phyloP scores from a whole-genome alignment of 2,113 vertebrate species.

The Corapipo altera region DNA sequence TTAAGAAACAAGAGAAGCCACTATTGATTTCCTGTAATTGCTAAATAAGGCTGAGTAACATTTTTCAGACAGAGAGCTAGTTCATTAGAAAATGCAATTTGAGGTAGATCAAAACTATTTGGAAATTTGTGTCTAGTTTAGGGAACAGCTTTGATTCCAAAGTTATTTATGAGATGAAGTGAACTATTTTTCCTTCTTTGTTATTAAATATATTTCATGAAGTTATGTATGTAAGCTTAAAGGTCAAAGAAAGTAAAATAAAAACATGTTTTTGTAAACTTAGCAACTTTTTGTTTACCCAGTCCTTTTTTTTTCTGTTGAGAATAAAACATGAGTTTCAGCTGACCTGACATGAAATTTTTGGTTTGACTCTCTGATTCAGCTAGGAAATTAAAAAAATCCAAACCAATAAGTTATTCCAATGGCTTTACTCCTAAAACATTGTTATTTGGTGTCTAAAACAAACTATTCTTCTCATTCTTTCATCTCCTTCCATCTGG shows the following conservation, averaged over 20 bases:
- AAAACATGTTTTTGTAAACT: neutral
- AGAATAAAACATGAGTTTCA: neutral
- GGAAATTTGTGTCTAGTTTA: neutral
- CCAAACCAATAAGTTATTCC: neutral
- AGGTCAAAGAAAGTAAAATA: neutral
- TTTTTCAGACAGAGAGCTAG: neutral
- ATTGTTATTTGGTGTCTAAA: conserved; percentile 16
- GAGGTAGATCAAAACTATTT: conserved; percentile 28
- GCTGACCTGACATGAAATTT: neutral
- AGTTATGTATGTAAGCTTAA: neutral
- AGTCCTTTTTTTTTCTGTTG: neutral
- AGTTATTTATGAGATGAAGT: neutral
- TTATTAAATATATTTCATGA: neutral
- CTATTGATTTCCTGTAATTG: neutral
- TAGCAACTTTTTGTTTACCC: neutral
- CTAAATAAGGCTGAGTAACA: neutral
- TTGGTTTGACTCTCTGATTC: neutral
- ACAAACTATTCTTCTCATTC: conserved; percentile 23
- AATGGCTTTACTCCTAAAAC: conserved; percentile 10
- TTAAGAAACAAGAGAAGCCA: neutral
- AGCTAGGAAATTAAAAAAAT: neutral
- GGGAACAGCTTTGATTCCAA: neutral
- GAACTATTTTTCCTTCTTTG: neutral
- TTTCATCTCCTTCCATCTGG: conserved; percentile 56
- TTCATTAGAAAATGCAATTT: neutral